Evolutionary conservation across 1,140 invertebrate genomes (phyloP), one percentile per base, ranked within the genome.

Genomic region (Manduca sexta): DNA sequence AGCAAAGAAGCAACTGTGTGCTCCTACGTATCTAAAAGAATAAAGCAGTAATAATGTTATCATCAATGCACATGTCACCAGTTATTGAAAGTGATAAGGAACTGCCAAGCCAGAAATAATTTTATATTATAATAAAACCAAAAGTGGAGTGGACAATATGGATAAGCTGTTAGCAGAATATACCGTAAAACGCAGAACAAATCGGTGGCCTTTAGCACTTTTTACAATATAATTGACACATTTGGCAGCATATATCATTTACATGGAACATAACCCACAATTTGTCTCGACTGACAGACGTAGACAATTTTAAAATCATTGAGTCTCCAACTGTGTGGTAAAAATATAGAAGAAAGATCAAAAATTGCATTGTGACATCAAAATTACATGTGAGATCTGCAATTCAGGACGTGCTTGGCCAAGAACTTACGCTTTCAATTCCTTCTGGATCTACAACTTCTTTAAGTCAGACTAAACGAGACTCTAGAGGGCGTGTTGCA

Each of bases 131-230:
- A 34, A 34, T 11, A 34, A 34, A 34, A 34, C 31, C 31, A 34
- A 34, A 34, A 34, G 31, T 34, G 12, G 31, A 34, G 3, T 34
- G 31, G 31, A 34, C 12, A 34, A 34, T 13, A 34, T 34, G 31
- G 31, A 34, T 69, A n/a, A 73, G 74, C 45, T 38, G 31, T 37
- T 42, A 42, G 21, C 40, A 29, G 40, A 29, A 42, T 42, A 42
- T 8, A 42, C 40, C 21, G 40, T 42, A 42, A 42, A 42, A 42
- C 40, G 40, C 40, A 42, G 40, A 65, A 29, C 12, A 79, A 45
- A 1, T 60, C n/a, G 60, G 57, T 58, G 40, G 40, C 40, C 40
- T 30, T 29, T 40, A 40, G 39, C 17, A 40, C 39, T 40, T 40
- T 40, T 40, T 40, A 40, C 39, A 40, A 40, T 40, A 40, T 26